These are phyloP conservation scores for Acropternis orthonyx DNA, from an alignment of 2,797 vertebrate species.

Conservation along the genomic window DNA sequence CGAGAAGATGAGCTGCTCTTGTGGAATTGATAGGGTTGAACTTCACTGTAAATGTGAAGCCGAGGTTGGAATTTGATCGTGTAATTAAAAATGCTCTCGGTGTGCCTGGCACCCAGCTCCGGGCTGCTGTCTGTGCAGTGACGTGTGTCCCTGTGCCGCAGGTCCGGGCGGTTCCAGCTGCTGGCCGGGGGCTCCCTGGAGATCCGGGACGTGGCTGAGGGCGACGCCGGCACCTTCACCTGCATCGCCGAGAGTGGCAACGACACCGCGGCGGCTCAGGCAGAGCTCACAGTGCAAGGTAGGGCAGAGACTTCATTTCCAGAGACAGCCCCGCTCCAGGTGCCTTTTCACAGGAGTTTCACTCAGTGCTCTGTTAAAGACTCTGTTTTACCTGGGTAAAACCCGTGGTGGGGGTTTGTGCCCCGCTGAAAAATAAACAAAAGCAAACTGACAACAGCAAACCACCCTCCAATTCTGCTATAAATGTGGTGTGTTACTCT, in stretches of 20 bases:
- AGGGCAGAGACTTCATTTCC: not conserved
- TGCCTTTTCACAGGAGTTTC: not conserved
- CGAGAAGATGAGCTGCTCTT: not conserved
- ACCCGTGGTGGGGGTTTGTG: too few relatives aligned
- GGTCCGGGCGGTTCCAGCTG: constrained; percentile 33
- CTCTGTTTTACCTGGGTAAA: not conserved
- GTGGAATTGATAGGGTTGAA: not conserved
- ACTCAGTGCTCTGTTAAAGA: not conserved
- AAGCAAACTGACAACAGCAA: fast-evolving
- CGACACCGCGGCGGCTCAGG: constrained; percentile 83
- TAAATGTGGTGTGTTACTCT: not conserved
- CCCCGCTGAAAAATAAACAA: fast-evolving
- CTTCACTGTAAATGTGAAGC: not conserved
- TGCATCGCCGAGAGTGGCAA: constrained; percentile 87
- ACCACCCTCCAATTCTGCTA: not conserved
- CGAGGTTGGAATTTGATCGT: not conserved
- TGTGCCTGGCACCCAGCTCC: not conserved
- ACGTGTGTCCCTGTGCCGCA: not conserved
- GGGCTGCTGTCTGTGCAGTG: too few relatives aligned
- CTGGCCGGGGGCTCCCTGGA: constrained; percentile 85
- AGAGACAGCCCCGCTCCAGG: not conserved
- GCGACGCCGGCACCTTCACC: constrained; percentile 85
- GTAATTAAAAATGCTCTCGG: not conserved
- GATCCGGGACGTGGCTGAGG: constrained; percentile 82
- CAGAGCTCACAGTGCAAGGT: constrained; percentile 91